Conservation (phyloP, 35 echinoderm and acorn worm species). For the Lytechinus pictus region DNA sequence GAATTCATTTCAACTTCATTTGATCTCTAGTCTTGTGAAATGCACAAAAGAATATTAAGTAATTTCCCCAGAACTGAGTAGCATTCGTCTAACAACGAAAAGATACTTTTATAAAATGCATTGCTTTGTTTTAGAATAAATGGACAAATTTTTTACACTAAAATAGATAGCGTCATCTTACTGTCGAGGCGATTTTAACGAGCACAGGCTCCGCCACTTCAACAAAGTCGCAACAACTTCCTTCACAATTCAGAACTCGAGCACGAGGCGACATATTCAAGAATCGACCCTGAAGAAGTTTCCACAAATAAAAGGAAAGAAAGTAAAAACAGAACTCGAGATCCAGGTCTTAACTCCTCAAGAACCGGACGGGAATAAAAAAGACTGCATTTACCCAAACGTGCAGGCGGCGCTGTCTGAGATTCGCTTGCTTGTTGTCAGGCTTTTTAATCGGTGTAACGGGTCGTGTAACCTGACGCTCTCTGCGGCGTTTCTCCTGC, state of each 20-base stretch:
- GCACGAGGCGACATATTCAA: not conserved
- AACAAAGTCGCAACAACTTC: not conserved
- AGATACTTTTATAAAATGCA: not conserved
- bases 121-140: not conserved
- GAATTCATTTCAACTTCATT: too few species aligned
- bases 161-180: not conserved
- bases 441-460: not conserved
- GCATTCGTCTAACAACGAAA: not conserved
- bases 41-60: not conserved
- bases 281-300: not conserved
- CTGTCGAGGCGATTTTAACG: not conserved
- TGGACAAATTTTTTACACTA: not conserved
- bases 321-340: not conserved
- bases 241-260: slow-evolving; percentile 26
- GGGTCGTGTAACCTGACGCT: not conserved
- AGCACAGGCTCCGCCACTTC: slow-evolving; percentile 21
- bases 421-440: not conserved
- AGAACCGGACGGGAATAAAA: not conserved
- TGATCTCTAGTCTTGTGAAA: too few species aligned
- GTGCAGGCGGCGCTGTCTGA: not conserved
- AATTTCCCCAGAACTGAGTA: not conserved
- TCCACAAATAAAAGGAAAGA: not conserved
- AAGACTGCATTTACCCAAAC: slow-evolving; percentile 19
- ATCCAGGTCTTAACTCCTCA: not conserved
- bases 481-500: not conserved